Evolutionary conservation across 2,113 vertebrate species (phyloP), one percentile per base, ranked within the genome.

Genomic region (Gambusia affinis): DNA sequence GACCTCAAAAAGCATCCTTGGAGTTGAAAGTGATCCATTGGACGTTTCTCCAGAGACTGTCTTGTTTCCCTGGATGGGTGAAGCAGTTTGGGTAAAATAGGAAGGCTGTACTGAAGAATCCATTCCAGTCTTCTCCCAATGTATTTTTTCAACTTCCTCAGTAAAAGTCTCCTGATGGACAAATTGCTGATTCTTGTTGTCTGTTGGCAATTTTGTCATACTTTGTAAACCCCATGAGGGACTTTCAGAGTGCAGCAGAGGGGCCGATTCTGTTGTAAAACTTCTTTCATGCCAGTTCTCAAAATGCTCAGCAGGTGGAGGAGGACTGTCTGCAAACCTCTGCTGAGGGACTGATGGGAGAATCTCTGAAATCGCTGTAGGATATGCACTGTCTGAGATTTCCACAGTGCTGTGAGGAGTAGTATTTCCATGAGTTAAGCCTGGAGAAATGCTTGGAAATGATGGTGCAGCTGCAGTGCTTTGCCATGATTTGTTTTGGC

Each of bases 361-460:
- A 8, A 19, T 6, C 2, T 72, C 64, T 28, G n/a, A 44, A 30
- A 0, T 27, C 6, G 74, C 27, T 12, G 51, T 61, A 47, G 31
- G n/a, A 74, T 30, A 51, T 0, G 15, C 11, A n/a, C 28, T 71
- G 33, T 61, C 70, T 17, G 74, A 75, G 19, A 30, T 44, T 57
- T 60, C 39, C 8, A 64, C 42, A 39, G 64, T 7, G 27, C 66
- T 64, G 51, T 71, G 69, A 72, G 79, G 54, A 64, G 19, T 84
- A 3, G 60, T 76, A 67, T 72, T 60, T 80, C 73, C 24, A 2
- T 73, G 60, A 12, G 63, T 63, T 42, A 64, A n/a, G 60, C 57
- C 68, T 72, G 84, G 65, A 81, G 77, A 85, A 30, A 70, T 22
- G 30, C 68, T 75, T 79, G 85, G 72, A 81, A 57, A 80, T 0